phyloP scores from a whole-genome alignment of 2,113 vertebrate species.

The Pristiophorus japonicus region DNA sequence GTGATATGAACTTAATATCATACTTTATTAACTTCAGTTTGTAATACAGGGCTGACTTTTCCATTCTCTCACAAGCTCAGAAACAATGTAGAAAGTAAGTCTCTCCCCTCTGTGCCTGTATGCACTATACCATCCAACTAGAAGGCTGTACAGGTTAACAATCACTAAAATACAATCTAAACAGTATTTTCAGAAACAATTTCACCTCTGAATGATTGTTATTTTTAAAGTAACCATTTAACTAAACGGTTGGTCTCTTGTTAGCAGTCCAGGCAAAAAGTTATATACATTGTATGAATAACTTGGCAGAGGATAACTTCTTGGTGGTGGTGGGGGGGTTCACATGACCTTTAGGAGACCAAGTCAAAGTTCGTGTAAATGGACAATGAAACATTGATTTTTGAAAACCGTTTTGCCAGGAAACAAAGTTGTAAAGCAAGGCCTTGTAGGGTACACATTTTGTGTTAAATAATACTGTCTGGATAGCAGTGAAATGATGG shows the following conservation, averaged over 20 bases:
- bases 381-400: background rate
- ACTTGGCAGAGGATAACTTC: background rate
- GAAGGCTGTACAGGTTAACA: background rate
- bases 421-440: conserved; percentile 29
- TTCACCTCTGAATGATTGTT: background rate
- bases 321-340: background rate
- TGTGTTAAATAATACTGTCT: conserved; percentile 33
- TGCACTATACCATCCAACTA: background rate
- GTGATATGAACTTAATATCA: background rate
- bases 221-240: background rate
- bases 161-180: background rate
- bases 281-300: conserved; percentile 8
- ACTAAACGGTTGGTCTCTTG: background rate
- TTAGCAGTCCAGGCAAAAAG: background rate
- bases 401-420: conserved; percentile 29
- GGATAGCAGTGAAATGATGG: conserved; percentile 28
- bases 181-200: background rate
- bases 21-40: background rate
- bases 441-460: conserved; percentile 30
- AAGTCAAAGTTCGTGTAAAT: conserved; percentile 29
- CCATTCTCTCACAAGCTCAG: background rate
- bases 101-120: background rate
- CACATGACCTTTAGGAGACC: conserved; percentile 10
- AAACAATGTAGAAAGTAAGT: background rate
- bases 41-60: background rate